These are phyloP conservation scores for Gastracanthus pulcherrimus DNA, from an alignment of 2,888 invertebrate genomes.

Conservation along the genomic window DNA sequence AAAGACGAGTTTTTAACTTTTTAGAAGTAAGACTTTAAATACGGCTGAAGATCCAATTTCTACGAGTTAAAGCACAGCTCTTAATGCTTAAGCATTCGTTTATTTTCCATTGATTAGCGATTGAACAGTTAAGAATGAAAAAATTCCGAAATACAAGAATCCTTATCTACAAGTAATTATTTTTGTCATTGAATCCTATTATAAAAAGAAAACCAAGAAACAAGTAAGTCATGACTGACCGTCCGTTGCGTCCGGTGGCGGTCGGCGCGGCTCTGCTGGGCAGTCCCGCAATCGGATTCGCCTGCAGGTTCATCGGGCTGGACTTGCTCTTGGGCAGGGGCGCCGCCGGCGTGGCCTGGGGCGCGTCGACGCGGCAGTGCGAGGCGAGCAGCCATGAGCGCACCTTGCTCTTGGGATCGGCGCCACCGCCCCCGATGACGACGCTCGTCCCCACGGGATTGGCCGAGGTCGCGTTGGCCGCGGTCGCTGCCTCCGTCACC, in stretches of 20 bases:
- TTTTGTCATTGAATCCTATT: background rate
- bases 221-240: conserved; percentile 15
- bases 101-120: too few relatives aligned
- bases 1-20: too few relatives aligned
- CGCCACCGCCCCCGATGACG: conserved; percentile 65
- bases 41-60: too few relatives aligned
- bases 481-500: conserved; percentile 77
- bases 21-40: too few relatives aligned
- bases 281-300: conserved; percentile 79
- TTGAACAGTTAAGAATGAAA: too few relatives aligned
- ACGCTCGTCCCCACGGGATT: conserved; percentile 77
- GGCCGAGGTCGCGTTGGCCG: conserved; percentile 74
- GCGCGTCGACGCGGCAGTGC: conserved; percentile 69
- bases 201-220: background rate
- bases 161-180: background rate
- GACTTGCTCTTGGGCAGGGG: conserved; percentile 90
- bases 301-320: conserved; percentile 81
- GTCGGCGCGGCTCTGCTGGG: conserved; percentile 81
- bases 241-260: conserved; percentile 77
- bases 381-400: conserved; percentile 91
- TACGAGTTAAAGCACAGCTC: too few relatives aligned
- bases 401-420: conserved; percentile 86
- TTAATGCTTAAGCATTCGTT: too few relatives aligned
- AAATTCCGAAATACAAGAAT: too few relatives aligned
- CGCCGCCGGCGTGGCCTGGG: conserved; percentile 71